These are phyloP conservation scores for Pollenia amentaria DNA, from an alignment of 2,888 invertebrate species.

Conservation along the genomic window DNA sequence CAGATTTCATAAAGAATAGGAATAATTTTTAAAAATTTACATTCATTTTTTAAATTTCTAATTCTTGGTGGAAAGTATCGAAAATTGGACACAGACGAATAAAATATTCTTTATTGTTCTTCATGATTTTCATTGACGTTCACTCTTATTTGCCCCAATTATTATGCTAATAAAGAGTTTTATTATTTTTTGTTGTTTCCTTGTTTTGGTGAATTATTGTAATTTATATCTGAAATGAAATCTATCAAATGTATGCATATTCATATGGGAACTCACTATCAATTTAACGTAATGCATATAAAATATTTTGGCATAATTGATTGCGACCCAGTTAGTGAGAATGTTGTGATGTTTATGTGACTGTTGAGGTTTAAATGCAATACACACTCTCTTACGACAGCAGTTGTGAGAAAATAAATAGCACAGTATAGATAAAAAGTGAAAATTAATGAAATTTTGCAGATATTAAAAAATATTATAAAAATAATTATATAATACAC, in stretches of 20 bases:
- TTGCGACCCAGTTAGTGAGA: constrained; percentile 47
- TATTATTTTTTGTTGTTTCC: neutral
- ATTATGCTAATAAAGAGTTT: neutral
- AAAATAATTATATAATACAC: too few species aligned
- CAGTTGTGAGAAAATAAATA: neutral
- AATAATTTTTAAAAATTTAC: too few species aligned
- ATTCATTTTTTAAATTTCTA: too few species aligned
- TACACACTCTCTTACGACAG: neutral
- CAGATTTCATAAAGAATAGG: too few species aligned
- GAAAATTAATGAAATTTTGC: neutral
- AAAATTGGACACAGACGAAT: too few species aligned
- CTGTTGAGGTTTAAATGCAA: constrained; percentile 2
- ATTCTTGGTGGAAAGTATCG: too few species aligned
- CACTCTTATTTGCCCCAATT: neutral
- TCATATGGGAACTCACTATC: constrained; percentile 50
- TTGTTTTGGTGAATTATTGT: neutral
- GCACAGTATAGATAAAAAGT: neutral
- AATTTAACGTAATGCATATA: constrained; percentile 39
- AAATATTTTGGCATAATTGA: constrained; percentile 60
- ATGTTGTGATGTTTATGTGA: constrained; percentile 9
- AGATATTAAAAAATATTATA: neutral
- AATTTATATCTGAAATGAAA: constrained; percentile 48
- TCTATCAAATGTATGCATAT: constrained; percentile 51
- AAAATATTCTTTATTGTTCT: too few species aligned
- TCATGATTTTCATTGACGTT: too few species aligned